Evolutionary conservation across 2,113 vertebrate species (phyloP).

Genomic region (Naja naja): DNA sequence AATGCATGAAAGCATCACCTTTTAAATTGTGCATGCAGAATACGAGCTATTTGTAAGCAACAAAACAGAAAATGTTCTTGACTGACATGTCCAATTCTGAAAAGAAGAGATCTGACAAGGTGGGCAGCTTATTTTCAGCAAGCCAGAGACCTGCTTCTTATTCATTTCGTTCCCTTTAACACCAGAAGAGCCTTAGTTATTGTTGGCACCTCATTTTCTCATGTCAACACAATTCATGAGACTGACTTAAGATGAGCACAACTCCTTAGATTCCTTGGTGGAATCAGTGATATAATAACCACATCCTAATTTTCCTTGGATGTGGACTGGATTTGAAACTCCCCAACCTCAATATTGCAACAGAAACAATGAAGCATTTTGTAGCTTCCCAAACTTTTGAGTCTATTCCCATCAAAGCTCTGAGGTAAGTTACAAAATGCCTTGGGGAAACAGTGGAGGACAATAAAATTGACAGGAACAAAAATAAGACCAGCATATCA

Average conservation of each 20-base stretch:
- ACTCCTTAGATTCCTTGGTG: background rate
- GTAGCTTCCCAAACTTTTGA: background rate
- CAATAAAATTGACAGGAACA: background rate
- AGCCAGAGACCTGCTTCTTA: background rate
- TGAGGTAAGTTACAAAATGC: background rate
- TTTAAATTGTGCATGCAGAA: constrained; percentile 55
- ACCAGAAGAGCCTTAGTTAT: background rate
- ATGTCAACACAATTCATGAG: background rate
- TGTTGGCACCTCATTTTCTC: background rate
- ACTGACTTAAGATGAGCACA: background rate
- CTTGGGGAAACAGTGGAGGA: background rate
- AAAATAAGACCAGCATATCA: background rate
- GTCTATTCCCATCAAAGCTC: background rate
- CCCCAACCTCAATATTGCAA: background rate
- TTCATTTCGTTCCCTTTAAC: background rate
- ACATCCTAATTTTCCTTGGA: background rate
- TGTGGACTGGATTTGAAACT: background rate
- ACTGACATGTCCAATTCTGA: background rate
- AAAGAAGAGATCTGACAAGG: constrained; percentile 9
- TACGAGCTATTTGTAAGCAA: background rate
- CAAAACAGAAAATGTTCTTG: background rate
- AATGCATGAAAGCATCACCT: background rate
- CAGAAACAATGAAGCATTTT: background rate
- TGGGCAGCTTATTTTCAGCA: background rate
- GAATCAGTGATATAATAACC: background rate